Evolutionary conservation across 2,888 invertebrate genomes (phyloP).

Genomic region (Shargacucullia verbasci): DNA sequence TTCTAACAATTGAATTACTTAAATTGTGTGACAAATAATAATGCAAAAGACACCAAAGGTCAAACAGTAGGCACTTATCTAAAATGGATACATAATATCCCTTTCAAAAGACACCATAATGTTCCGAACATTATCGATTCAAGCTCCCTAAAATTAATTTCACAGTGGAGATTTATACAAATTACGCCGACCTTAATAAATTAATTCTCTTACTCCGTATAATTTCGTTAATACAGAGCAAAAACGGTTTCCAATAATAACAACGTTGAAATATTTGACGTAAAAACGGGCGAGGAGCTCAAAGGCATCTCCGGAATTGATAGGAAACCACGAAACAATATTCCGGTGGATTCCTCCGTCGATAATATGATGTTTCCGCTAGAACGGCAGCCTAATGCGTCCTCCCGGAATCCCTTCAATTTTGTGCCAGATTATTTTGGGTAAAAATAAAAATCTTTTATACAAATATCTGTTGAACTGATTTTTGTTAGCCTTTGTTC

Average conservation of each 20-base stretch:
- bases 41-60: too few relatives aligned
- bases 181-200: constrained; percentile 51
- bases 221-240: constrained; percentile 54
- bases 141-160: constrained; percentile 47
- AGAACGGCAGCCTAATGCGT: constrained; percentile 72
- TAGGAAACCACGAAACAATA: constrained; percentile 79
- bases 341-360: constrained; percentile 69
- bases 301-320: constrained; percentile 66
- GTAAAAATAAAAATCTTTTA: constrained; percentile 59
- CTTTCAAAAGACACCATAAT: constrained; percentile 28
- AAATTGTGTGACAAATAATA: background rate
- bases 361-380: constrained; percentile 80
- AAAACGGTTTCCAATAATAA: constrained; percentile 59
- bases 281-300: constrained; percentile 54
- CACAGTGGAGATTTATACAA: constrained; percentile 48
- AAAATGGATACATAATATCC: constrained; percentile 13
- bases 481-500: constrained; percentile 44
- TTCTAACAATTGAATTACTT: too few relatives aligned
- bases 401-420: constrained; percentile 66
- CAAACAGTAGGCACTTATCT: background rate
- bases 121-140: constrained; percentile 43
- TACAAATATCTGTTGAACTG: constrained; percentile 53
- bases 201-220: constrained; percentile 47
- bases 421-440: constrained; percentile 67
- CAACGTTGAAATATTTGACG: constrained; percentile 60